These are phyloP conservation scores for Malurus cyaneus DNA, from an alignment of 2,113 vertebrate genomes.

Conservation along the genomic window DNA sequence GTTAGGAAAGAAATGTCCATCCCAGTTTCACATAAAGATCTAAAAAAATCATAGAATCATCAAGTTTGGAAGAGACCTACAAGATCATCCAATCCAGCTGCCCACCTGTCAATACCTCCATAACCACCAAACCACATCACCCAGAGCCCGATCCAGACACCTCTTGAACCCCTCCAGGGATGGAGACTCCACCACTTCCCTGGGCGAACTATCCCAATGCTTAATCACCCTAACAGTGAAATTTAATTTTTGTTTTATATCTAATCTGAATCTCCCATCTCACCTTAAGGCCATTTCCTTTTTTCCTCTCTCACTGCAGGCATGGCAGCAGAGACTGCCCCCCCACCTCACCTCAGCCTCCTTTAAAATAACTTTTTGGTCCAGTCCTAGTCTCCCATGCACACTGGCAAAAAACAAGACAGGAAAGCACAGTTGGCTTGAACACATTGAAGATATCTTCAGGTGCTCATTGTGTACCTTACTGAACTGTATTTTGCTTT, in stretches of 20 bases:
- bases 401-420: neutral
- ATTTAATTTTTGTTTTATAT: neutral
- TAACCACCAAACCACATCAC: neutral
- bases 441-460: neutral
- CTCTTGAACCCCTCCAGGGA: neutral
- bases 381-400: neutral
- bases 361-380: neutral
- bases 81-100: neutral
- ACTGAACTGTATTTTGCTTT: neutral
- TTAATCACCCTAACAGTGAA: neutral
- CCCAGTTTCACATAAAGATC: neutral
- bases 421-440: neutral
- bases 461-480: neutral
- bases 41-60: neutral
- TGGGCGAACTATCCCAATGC: neutral
- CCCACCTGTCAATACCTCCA: neutral
- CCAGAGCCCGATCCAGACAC: neutral
- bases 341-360: neutral
- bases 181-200: neutral
- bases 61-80: neutral
- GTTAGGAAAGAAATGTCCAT: neutral
- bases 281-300: neutral
- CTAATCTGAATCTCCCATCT: neutral
- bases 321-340: neutral
- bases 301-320: neutral